Base-by-base conservation (phyloP, 2,113 vertebrate genomes). In the Seriola dumerili region DNA sequence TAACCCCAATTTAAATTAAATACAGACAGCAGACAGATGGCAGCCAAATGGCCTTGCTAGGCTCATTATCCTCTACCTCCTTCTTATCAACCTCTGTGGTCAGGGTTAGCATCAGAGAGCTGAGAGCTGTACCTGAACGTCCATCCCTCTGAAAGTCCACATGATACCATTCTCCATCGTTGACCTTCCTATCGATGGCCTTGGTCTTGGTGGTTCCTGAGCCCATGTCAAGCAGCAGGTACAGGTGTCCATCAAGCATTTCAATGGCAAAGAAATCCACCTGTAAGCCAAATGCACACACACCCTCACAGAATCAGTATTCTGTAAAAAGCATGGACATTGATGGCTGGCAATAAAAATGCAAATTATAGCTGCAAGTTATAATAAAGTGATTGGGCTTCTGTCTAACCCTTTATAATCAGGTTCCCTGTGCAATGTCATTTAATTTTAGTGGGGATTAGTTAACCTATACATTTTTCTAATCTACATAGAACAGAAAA, bases 121-220 rank as follows among this genome's bases (percentile, higher is more conserved):
- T 8, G 54, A 81, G 29, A 55, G 63, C 19, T 40, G 38, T 95
- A 99, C 98, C 98, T 96, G 98, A 97, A 61, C 98, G 95, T 79
- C 98, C 98, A 1, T 99, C 98, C 70, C 98, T 95, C 86, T 99
- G 98, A 85, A 99, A 99, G 93, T 99, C 98, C 78, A 99, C 98
- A 0, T 99, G 98, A 91, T 99, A 99, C 98, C 98, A 99, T 86
- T 99, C 98, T 71, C 98, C 98, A 9, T 99, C 98, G 78, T 99
- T 99, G 84, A 99, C 98, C 77, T 99, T 99, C 90, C 94, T 97
- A 93, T 97, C 97, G 10, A 98, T 94, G 44, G 98, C 97, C 91
- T 95, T 97, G 80, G 97, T 98, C 94, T 99, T 99, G 85, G 98
- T 99, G 85, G 98, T 99, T 87, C 98, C 98, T 19, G 98, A 99